Evolutionary conservation across 2,797 vertebrate genomes (phyloP), one percentile per base, ranked within the genome.

Genomic region (Clarias platycephalus): DNA sequence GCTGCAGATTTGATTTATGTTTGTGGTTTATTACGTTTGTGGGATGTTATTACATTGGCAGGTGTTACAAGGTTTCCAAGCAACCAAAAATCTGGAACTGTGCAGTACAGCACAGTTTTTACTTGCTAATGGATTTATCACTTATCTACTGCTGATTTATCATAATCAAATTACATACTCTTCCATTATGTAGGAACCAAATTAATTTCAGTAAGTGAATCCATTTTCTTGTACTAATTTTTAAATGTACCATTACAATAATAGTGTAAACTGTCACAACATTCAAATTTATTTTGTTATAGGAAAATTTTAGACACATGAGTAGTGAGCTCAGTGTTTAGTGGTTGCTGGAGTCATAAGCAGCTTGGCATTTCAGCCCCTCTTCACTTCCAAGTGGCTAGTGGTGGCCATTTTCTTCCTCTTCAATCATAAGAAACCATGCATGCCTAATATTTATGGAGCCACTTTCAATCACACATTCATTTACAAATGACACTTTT

Each of bases 401-500:
- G 78, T 37, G n/a, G 79, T 68, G 37, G 53, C n/a, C 80, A 68
- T 82, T 77, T 70, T 34, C 40, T 49, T 53, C 72, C 80, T 49
- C 63, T 77, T 85, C 84, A 67, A 76, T 81, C 84, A 81, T 67
- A 49, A 85, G 80, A 72, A 31, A 62, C 37, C 71, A 24, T 81
- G 63, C 44, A 26, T 37, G 34, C 53, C 53, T 77, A 31, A 77
- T 76, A 85, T 85, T 81, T 68, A 85, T 28, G 55, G 13, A 26
- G n/a, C 63, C 80, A 75, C 53, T 62, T 76, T 66, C 80, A 85
- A 85, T 85, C 63, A 81, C 18, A 40, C 37, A 34, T 77, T 82
- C 63, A 85, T 85, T 82, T 66, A 81, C 44, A 84, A 84, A 80
- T 53, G 62, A 63, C 70, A 85, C 44, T n/a, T n/a, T 84, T 58